Conservation (phyloP, 92 coral and sea anemone genomes). For the Porites cylindrica region DNA sequence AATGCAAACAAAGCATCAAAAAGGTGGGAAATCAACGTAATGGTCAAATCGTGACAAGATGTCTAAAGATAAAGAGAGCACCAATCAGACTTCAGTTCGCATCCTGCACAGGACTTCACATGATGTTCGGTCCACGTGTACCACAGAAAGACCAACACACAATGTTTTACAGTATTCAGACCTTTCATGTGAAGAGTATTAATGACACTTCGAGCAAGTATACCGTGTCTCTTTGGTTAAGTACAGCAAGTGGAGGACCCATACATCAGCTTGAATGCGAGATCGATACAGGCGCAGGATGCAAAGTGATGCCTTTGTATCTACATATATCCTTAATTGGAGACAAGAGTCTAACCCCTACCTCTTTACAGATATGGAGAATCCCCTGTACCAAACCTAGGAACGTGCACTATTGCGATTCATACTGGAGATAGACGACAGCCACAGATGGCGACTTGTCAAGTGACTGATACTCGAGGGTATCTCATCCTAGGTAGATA, state of each 20-base stretch:
- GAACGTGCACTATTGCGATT: not conserved
- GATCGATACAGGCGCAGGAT: conserved; percentile 16
- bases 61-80: not conserved
- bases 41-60: not conserved
- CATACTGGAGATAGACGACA: not conserved
- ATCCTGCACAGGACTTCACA: not conserved
- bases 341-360: conserved; percentile 8
- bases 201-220: conserved; percentile 18
- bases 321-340: conserved; percentile 7
- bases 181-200: not conserved
- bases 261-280: conserved; percentile 9
- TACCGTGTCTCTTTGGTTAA: conserved; percentile 16
- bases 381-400: conserved; percentile 11
- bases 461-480: conserved; percentile 24
- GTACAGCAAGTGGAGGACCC: conserved; percentile 27
- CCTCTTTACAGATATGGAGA: conserved; percentile 5
- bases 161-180: not conserved
- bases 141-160: not conserved
- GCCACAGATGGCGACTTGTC: conserved; percentile 14
- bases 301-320: conserved; percentile 11
- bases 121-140: not conserved
- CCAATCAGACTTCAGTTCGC: not conserved
- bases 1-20: not conserved
- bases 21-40: not conserved
- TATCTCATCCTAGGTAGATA: conserved; percentile 7